Evolutionary conservation across 2,113 vertebrate genomes (phyloP), one percentile per base, ranked within the genome.

Genomic region (Xyliphius kryptos): DNA sequence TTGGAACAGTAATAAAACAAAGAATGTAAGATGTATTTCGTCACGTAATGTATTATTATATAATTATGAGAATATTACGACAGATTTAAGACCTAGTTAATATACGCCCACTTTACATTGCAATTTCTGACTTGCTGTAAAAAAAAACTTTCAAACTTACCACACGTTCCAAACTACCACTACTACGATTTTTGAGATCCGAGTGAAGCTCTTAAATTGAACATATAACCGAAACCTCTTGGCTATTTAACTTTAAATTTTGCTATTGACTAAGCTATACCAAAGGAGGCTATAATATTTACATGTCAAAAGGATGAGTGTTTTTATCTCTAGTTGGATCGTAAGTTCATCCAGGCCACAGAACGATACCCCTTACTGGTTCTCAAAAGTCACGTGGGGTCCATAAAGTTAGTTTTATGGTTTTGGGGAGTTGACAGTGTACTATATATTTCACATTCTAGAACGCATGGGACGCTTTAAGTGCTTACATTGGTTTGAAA

Each of bases 341-440:
- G 92, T 95, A 95, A 95, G 93, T 89, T 91, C 87, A 85, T 88
- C 87, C 91, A 81, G 90, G 93, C 86, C 89, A 90, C 88, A 86
- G 86, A 83, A 87, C 90, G 91, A 93, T 91, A 93, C 90, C 92
- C 91, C 93, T 98, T 91, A 98, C 94, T 97, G 95, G 94, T 90
- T 98, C 91, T 80, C 86, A 83, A 89, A 89, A 89, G 92, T 97
- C 95, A 98, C 94, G 93, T 98, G 95, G 90, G 92, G 89, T 92
- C 94, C 93, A 97, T 98, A 98, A 97, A 97, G 92, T 97, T 94
- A 91, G 91, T 97, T 98, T 98, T 97, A 97, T 97, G 94, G 94
- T 96, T 97, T 95, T 91, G 92, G 94, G 95, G 95, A 96, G 95
- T 97, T 97, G 95, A 97, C 95, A 95, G 89, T 88, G 89, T 92